These are phyloP conservation scores for Podocnemis expansa DNA, from an alignment of 2,113 vertebrate genomes.

Conservation along the genomic window DNA sequence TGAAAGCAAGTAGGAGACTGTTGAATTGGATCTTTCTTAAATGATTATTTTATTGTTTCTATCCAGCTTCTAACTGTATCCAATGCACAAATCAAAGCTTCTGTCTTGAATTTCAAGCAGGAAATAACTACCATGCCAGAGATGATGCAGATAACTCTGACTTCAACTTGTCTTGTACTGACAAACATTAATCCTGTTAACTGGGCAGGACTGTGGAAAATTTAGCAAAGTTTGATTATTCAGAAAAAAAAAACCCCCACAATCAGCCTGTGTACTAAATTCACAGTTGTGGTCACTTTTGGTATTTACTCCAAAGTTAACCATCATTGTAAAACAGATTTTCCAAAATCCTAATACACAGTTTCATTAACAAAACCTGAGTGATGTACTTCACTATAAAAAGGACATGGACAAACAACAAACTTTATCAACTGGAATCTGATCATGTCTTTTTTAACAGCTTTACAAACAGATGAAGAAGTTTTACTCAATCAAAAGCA, in stretches of 20 bases:
- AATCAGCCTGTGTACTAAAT: not conserved
- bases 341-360: not conserved
- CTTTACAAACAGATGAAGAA: not conserved
- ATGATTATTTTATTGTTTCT: not conserved
- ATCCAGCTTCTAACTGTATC: not conserved
- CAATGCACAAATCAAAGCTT: not conserved
- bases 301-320: not conserved
- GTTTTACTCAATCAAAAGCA: not conserved
- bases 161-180: not conserved
- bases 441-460: not conserved
- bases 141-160: not conserved
- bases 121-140: not conserved
- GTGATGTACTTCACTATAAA: not conserved
- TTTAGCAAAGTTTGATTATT: not conserved
- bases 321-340: not conserved
- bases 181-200: not conserved
- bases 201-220: not conserved
- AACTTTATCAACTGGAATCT: not conserved
- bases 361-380: not conserved
- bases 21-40: not conserved
- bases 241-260: not conserved
- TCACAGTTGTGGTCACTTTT: not conserved
- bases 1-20: not conserved
- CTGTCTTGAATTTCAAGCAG: not conserved
- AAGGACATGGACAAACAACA: not conserved